Evolutionary conservation across 2,113 vertebrate species (phyloP).

Genomic region (Eretmodus cyanostictus): DNA sequence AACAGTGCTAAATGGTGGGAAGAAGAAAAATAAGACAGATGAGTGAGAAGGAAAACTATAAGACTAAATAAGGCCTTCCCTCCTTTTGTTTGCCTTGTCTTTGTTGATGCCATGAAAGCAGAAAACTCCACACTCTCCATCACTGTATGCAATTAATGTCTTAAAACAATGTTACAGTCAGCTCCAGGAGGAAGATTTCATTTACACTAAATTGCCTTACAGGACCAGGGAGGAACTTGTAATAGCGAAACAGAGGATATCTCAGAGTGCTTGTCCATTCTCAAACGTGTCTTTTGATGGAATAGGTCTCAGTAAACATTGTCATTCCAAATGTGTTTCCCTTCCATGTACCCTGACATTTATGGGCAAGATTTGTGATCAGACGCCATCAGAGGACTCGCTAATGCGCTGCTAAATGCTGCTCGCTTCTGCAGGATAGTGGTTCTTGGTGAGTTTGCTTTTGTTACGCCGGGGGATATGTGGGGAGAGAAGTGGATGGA

Average conservation of each 20-base stretch:
- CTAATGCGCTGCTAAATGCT: constrained; percentile 11
- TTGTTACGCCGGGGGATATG: background rate
- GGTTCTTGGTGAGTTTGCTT: background rate
- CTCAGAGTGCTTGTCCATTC: background rate
- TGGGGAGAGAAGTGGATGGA: background rate
- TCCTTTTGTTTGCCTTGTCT: background rate
- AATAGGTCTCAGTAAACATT: background rate
- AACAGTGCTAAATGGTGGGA: background rate
- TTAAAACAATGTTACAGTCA: constrained; percentile 3
- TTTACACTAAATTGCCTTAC: constrained; percentile 9
- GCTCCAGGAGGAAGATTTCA: background rate
- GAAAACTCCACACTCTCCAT: background rate
- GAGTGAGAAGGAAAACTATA: background rate
- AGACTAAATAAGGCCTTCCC: background rate
- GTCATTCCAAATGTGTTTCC: background rate
- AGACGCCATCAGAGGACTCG: background rate
- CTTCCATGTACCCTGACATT: constrained; percentile 3
- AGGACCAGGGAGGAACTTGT: background rate
- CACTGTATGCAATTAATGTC: background rate
- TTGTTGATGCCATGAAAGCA: background rate
- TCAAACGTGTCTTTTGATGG: background rate
- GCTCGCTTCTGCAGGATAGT: background rate
- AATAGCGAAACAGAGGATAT: background rate
- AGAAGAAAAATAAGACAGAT: background rate
- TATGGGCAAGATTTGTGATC: constrained; percentile 1